phyloP scores from a whole-genome alignment of 1,140 invertebrate genomes.

The Drosophila willistoni region DNA sequence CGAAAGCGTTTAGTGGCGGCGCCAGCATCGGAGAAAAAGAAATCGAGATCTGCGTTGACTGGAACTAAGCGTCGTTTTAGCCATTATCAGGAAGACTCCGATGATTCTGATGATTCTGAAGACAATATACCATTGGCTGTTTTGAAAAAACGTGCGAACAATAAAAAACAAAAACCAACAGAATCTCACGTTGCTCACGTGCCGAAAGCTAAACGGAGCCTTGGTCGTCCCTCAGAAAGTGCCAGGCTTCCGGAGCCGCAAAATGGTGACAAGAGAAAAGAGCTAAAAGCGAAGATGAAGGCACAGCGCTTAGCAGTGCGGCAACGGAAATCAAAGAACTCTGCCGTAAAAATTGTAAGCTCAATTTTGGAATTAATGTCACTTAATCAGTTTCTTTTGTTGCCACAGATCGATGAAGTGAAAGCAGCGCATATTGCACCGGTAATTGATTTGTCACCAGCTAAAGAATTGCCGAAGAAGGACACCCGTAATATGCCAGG shows the following conservation, averaged over 20 bases:
- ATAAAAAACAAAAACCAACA: too few species aligned
- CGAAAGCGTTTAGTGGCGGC: neutral
- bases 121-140: neutral
- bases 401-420: constrained; percentile 42
- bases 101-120: neutral
- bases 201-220: neutral
- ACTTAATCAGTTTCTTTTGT: constrained; percentile 58
- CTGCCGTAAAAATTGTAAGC: constrained; percentile 28
- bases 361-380: constrained; percentile 23
- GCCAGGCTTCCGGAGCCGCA: neutral
- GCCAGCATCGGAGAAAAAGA: neutral
- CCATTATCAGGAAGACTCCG: neutral
- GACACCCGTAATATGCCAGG: neutral
- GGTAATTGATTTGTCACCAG: constrained; percentile 30
- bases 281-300: neutral
- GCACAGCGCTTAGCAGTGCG: too few species aligned
- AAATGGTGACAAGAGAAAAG: neutral
- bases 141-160: neutral
- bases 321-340: constrained; percentile 2
- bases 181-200: neutral
- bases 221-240: neutral
- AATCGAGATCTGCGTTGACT: too few species aligned
- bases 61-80: neutral
- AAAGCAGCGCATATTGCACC: constrained; percentile 18
- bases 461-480: neutral